Evolutionary conservation across 1,140 invertebrate species (phyloP), one percentile per base, ranked within the genome.

Genomic region (Campoletis sonorensis): DNA sequence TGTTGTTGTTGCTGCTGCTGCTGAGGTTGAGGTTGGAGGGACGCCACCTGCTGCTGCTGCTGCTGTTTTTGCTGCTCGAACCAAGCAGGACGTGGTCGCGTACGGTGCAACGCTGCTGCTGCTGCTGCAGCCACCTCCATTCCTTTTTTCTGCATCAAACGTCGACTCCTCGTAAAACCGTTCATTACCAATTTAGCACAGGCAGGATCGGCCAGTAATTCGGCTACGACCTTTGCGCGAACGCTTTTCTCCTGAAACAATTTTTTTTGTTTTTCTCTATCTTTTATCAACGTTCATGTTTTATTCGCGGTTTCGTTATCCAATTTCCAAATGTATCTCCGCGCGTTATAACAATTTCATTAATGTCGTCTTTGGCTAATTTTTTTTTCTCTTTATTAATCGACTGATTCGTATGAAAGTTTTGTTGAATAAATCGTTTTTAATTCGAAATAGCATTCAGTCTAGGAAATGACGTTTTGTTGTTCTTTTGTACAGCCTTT

Each of bases 71-170:
- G 84, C 49, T 88, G 89, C 10, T 85, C 75, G 26, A 87, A 89
- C 77, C 85, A 85, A 13, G 86, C 83, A 16, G 86, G 84, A 80
- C 87, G 87, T 18, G 86, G 79, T 83, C 88, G 64, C 27, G 64
- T 88, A 21, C 75, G 75, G 27, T 78, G 76, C 13, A 45, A 27
- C 11, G 30, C 51, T 1, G 76, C 76, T n/a, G 33, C 16, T 11
- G 76, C 61, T 13, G 61, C 61, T 26, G 61, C 21, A 23, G 61
- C 76, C n/a, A 67, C 76, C 15, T 78, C 76, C 76, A 78, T 45
- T 45, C 54, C 10, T 45, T 67, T 78, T 61, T 67, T 78, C 61
- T 78, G 76, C 76, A 78, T 78, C 58, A 78, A 45, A 61, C 76
- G 76, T 64, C 76, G 76, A 27, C 76, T 78, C 54, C 30, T 64